These are phyloP conservation scores for Grammomys surdaster DNA, from an alignment of 2,113 vertebrate species.

Conservation along the genomic window DNA sequence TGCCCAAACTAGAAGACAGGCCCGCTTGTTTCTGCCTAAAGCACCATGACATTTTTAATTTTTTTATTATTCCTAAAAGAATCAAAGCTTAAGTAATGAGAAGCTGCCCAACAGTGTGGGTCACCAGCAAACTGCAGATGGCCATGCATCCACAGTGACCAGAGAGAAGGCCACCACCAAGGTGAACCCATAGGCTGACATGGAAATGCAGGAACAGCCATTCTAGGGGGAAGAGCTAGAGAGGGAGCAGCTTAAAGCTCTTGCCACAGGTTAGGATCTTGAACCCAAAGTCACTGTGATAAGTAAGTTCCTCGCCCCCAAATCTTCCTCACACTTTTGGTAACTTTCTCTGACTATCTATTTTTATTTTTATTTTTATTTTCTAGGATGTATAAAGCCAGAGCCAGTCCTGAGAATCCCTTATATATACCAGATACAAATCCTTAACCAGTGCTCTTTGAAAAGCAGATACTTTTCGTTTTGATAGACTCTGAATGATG, in stretches of 20 bases:
- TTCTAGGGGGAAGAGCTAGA: neutral
- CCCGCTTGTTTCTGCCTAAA: neutral
- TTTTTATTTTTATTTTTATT: neutral
- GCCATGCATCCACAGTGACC: neutral
- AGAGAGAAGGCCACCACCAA: neutral
- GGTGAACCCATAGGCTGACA: neutral
- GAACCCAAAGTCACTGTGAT: neutral
- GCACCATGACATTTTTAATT: neutral
- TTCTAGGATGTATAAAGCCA: neutral
- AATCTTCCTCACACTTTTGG: accelerated
- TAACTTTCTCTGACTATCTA: neutral
- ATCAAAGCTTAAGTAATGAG: neutral
- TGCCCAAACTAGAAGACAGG: neutral
- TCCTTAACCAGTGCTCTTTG: neutral
- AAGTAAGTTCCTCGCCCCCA: accelerated
- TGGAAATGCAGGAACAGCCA: neutral
- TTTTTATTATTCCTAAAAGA: neutral
- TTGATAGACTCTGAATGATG: neutral
- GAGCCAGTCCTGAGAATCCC: neutral
- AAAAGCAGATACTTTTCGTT: neutral
- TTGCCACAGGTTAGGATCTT: neutral
- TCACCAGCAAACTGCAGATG: neutral
- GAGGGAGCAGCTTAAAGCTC: neutral
- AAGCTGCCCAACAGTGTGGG: no score
- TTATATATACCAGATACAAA: no score